phyloP scores from a whole-genome alignment of 2,797 vertebrate species.

The Bovichtus variegatus region DNA sequence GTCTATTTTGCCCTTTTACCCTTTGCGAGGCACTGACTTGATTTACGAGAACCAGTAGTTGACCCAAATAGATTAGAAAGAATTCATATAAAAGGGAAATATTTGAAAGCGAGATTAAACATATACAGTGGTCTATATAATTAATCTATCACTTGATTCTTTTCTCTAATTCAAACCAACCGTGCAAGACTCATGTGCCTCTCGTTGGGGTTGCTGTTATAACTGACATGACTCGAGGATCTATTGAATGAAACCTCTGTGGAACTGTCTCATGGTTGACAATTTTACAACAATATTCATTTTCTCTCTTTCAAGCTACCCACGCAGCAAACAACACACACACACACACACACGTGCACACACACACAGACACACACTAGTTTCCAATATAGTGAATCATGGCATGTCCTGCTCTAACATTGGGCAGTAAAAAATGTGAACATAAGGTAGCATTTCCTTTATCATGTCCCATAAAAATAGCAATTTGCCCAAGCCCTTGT shows the following conservation, averaged over 20 bases:
- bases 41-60: constrained; percentile 36
- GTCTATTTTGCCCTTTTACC: constrained; percentile 56
- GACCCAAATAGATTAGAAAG: constrained; percentile 41
- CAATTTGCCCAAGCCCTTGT: constrained; percentile 96
- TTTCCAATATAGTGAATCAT: constrained; percentile 80
- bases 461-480: constrained; percentile 98
- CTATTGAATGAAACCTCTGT: constrained; percentile 44
- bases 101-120: constrained; percentile 39
- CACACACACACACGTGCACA: constrained; percentile 46
- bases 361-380: constrained; percentile 53
- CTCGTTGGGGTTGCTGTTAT: constrained; percentile 25
- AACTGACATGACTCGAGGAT: constrained; percentile 50
- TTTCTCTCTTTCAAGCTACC: constrained; percentile 41
- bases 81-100: constrained; percentile 8
- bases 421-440: constrained; percentile 94
- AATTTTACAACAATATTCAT: constrained; percentile 54
- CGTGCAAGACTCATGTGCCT: constrained; percentile 36
- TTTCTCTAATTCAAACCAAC: constrained; percentile 50
- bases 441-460: constrained; percentile 97
- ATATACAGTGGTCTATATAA: constrained; percentile 25
- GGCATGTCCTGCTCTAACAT: constrained; percentile 75
- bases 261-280: constrained; percentile 46
- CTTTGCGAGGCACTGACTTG: constrained; percentile 43
- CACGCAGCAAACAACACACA: constrained; percentile 51
- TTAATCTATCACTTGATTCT: constrained; percentile 57